These are phyloP conservation scores for Meiosimyza platycephala DNA, from an alignment of 2,888 invertebrate species.

Conservation along the genomic window DNA sequence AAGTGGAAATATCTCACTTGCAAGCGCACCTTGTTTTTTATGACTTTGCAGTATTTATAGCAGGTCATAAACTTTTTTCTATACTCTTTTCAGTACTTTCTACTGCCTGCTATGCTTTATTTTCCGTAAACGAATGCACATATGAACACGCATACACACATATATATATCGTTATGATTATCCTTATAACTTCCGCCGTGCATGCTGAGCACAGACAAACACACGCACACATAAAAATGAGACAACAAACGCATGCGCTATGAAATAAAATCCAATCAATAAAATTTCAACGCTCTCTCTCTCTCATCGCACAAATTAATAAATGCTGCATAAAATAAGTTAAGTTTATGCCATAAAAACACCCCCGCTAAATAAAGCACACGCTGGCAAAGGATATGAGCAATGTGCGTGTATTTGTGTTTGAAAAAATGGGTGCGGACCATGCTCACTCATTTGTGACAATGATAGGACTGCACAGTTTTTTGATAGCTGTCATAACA, in stretches of 20 bases:
- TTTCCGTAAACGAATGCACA: neutral
- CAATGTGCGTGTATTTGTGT: neutral
- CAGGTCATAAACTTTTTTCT: slow-evolving; percentile 18
- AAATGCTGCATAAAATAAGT: slow-evolving; percentile 28
- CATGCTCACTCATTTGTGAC: neutral
- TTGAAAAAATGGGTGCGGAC: neutral
- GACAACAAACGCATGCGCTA: slow-evolving; percentile 22
- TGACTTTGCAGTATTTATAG: slow-evolving; percentile 25
- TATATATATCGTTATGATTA: neutral
- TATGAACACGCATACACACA: neutral
- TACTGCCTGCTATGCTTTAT: neutral
- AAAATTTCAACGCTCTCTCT: neutral
- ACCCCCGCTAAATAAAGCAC: neutral
- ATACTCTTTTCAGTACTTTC: neutral
- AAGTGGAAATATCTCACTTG: neutral
- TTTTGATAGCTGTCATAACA: slow-evolving; percentile 10
- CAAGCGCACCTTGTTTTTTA: slow-evolving; percentile 21
- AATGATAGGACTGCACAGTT: too few species aligned
- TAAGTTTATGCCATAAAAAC: slow-evolving; percentile 15
- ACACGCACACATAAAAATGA: neutral
- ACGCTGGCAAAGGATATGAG: slow-evolving; percentile 1
- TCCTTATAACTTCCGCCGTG: slow-evolving; percentile 24
- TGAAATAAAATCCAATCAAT: slow-evolving; percentile 13
- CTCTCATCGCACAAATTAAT: neutral
- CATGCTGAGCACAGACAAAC: neutral